These are phyloP conservation scores for Peromyscus maniculatus DNA, from an alignment of 2,113 vertebrate genomes.

Conservation along the genomic window DNA sequence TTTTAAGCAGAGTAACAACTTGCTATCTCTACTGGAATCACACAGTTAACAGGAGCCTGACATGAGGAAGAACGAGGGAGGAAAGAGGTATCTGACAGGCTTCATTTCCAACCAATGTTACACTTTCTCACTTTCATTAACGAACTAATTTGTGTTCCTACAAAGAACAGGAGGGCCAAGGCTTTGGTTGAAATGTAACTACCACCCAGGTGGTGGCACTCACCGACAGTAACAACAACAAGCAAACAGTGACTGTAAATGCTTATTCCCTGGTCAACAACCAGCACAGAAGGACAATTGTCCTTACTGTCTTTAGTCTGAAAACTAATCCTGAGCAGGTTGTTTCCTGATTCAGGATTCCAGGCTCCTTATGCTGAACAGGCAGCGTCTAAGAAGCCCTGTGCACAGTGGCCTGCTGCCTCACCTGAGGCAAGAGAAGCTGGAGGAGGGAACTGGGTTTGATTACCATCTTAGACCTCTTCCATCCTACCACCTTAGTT, in stretches of 20 bases:
- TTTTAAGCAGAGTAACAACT: constrained; percentile 80
- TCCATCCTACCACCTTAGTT: neutral
- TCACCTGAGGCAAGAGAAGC: no score
- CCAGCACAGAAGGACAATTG: neutral
- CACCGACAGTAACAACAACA: neutral
- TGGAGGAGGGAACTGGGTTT: neutral
- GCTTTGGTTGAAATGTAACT: neutral
- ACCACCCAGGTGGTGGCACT: neutral
- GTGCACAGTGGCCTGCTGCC: neutral
- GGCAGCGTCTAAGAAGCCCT: neutral
- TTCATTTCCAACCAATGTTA: constrained; percentile 8
- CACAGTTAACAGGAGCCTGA: constrained; percentile 71
- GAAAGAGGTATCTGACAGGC: constrained; percentile 65
- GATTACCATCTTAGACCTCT: neutral
- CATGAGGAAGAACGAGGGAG: constrained; percentile 57
- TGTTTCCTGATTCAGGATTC: neutral
- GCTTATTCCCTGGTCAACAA: neutral
- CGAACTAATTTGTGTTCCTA: neutral
- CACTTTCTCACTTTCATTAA: neutral
- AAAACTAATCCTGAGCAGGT: neutral
- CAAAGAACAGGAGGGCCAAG: neutral
- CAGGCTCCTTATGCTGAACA: neutral
- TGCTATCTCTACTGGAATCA: constrained; percentile 79
- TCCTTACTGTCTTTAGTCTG: neutral
- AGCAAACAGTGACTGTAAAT: neutral